These are phyloP conservation scores for Protobothrops mucrosquamatus DNA, from an alignment of 2,113 vertebrate species.

Conservation along the genomic window DNA sequence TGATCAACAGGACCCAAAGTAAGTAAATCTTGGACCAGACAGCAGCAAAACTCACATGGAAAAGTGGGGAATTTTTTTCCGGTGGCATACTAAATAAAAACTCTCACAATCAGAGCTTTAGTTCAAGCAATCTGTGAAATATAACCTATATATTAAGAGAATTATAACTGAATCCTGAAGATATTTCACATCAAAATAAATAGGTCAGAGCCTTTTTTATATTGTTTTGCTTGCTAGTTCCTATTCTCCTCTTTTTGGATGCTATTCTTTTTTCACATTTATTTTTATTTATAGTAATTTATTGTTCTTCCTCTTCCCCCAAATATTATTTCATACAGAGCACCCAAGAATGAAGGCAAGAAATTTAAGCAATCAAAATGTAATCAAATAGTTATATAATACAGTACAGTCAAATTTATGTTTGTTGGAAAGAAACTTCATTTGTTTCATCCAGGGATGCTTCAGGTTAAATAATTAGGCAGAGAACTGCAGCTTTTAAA, in stretches of 20 bases:
- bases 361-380: not conserved
- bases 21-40: not conserved
- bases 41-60: not conserved
- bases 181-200: not conserved
- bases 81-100: not conserved
- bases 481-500: not conserved
- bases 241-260: too few species aligned
- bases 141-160: not conserved
- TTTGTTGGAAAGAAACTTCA: not conserved
- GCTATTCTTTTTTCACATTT: not conserved
- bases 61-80: not conserved
- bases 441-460: not conserved
- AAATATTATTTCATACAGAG: not conserved
- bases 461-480: not conserved
- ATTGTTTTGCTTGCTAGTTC: not conserved
- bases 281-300: not conserved
- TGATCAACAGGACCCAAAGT: not conserved
- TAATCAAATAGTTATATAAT: not conserved
- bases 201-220: not conserved
- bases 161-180: not conserved
- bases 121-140: not conserved
- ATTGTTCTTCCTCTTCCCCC: not conserved
- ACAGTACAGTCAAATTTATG: not conserved
- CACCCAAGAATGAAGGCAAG: not conserved
- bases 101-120: not conserved